Base-by-base conservation (phyloP, 2,113 vertebrate species). In the Campylorhamphus procurvoides region DNA sequence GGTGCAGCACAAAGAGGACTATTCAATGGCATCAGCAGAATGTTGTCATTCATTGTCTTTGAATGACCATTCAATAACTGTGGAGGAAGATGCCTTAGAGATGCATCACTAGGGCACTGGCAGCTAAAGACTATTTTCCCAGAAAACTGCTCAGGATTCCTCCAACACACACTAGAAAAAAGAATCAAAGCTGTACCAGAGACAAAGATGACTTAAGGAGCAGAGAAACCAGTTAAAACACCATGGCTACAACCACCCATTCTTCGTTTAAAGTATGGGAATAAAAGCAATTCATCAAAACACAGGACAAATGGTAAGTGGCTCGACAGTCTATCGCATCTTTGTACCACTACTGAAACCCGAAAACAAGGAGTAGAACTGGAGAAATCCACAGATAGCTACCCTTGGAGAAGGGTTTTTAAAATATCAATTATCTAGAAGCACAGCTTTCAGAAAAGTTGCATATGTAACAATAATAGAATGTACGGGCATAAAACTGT, bases 111-210 rank as follows among this genome's bases (percentile, higher is more conserved):
- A 56, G 39, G 33, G 39, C 53, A 35, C 71, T 93, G 94, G 79
- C 84, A 94, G 63, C 80, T 66, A 42, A 87, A 68, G 77, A 49
- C 25, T 60, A 0, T 40, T 93, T 96, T 94, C 86, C 93, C 78
- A 90, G 94, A 94, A 97, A 95, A 91, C 40, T 60, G 19, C 68
- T 91, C 84, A 73, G 67, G 90, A 93, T 89, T 92, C 91, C 85
- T 84, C 73, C 84, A 86, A 83, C 73, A 56, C 52, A 92, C 12
- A 23, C 47, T 23, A 60, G 22, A 6, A 52, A 47, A 56, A 58
- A 80, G 12, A 40, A 24, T n/a, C 75, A 71, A 89, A 96, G 77
- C 76, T 96, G 85, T 88, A 56, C 81, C 56, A 62, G 5, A 88
- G 46, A 46, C 42, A 64, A 75, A 60, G 90, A 63, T 62, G 80